phyloP scores from a whole-genome alignment of 2,113 vertebrate species.

The Formicarius rufipectus region DNA sequence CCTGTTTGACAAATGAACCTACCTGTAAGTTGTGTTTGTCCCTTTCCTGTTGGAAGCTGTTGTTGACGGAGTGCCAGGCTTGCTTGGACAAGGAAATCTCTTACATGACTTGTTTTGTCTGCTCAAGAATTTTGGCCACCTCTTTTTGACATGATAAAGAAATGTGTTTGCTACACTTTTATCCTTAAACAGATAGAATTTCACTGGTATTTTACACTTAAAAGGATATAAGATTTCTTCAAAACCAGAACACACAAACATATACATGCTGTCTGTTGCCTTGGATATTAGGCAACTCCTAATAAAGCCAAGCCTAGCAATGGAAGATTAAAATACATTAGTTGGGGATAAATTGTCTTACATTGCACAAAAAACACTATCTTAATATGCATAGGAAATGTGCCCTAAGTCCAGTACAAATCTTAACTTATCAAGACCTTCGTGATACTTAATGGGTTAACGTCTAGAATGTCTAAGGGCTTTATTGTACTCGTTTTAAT shows the following conservation, averaged over 20 bases:
- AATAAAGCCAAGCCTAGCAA: not conserved
- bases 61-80: not conserved
- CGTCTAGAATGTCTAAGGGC: not conserved
- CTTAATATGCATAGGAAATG: not conserved
- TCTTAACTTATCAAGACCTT: not conserved
- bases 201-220: not conserved
- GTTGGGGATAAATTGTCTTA: not conserved
- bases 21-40: not conserved
- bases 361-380: not conserved
- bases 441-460: not conserved
- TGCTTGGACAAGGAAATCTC: not conserved
- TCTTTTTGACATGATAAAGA: not conserved
- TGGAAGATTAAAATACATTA: not conserved
- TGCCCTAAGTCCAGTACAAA: not conserved
- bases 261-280: not conserved
- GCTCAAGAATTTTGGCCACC: conserved; percentile 23
- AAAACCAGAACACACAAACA: not conserved
- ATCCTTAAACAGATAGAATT: conserved; percentile 46
- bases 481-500: not conserved
- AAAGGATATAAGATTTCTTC: conserved; percentile 1
- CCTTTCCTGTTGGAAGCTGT: conserved; percentile 10
- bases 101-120: not conserved
- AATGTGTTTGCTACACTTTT: conserved; percentile 1
- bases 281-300: not conserved
- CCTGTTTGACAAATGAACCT: not conserved